Evolutionary conservation across 2,797 vertebrate genomes (phyloP).

Genomic region (Sciaenops ocellatus): DNA sequence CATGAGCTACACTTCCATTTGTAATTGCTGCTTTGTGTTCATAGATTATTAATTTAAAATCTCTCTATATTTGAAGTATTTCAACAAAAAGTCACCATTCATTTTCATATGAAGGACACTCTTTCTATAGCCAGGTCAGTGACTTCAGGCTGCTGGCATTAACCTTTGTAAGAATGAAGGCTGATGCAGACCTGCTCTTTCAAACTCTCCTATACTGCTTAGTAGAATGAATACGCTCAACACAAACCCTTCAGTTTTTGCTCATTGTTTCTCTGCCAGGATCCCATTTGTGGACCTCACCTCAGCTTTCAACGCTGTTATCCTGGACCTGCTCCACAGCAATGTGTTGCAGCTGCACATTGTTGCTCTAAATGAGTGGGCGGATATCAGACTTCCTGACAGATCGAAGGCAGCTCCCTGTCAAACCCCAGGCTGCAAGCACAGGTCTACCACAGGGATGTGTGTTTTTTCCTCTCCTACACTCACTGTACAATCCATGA

Average conservation of each 20-base stretch:
- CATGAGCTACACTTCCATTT: background rate
- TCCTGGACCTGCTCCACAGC: conserved; percentile 32
- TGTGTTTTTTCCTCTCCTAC: conserved; percentile 10
- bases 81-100: conserved; percentile 2
- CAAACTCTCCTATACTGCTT: background rate
- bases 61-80: background rate
- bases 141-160: conserved; percentile 17
- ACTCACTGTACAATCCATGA: background rate
- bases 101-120: conserved; percentile 15
- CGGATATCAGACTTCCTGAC: conserved; percentile 52
- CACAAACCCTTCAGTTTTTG: background rate
- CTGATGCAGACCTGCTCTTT: conserved; percentile 15
- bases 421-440: conserved; percentile 48
- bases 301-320: conserved; percentile 26
- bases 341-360: conserved; percentile 27
- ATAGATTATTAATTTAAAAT: conserved; percentile 10
- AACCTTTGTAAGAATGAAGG: conserved; percentile 10
- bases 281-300: conserved; percentile 33
- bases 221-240: conserved; percentile 13
- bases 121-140: conserved; percentile 1
- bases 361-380: conserved; percentile 44
- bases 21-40: conserved; percentile 10
- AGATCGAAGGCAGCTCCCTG: conserved; percentile 51
- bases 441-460: conserved; percentile 26
- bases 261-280: conserved; percentile 22